Conservation (phyloP, 1,140 invertebrate genomes). For the Lepidotrigona ventralis region DNA sequence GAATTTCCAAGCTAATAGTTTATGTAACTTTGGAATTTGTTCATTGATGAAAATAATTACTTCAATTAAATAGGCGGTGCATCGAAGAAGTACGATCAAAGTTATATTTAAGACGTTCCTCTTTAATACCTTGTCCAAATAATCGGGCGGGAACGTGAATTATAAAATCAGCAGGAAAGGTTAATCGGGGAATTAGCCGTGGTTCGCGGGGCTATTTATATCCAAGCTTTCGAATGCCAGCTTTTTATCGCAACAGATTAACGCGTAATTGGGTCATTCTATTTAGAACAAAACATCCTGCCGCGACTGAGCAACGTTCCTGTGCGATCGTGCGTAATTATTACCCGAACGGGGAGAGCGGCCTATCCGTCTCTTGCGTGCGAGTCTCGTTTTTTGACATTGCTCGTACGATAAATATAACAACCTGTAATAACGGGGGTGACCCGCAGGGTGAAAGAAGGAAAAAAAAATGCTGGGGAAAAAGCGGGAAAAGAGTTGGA, state of each 20-base stretch:
- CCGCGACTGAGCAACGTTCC: not conserved
- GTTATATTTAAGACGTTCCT: not conserved
- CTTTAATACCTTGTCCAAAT: not conserved
- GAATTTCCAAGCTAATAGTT: too few species aligned
- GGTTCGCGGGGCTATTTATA: slow-evolving; percentile 10
- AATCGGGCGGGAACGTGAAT: not conserved
- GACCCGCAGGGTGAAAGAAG: too few species aligned
- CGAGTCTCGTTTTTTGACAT: not conserved
- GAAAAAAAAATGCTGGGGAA: too few species aligned
- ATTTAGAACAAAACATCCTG: slow-evolving; percentile 35
- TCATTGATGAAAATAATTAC: too few species aligned
- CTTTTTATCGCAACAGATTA: slow-evolving; percentile 24
- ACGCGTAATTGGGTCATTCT: slow-evolving; percentile 28
- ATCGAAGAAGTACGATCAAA: too few species aligned
- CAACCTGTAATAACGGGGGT: too few species aligned
- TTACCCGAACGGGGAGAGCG: not conserved
- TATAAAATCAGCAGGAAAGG: slow-evolving; percentile 8
- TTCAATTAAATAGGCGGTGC: too few species aligned
- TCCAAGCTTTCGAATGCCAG: slow-evolving; percentile 1
- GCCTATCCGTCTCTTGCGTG: too few species aligned
- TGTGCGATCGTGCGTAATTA: slow-evolving; percentile 9
- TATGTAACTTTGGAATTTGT: too few species aligned
- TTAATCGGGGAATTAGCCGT: slow-evolving; percentile 28
- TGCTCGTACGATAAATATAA: too few species aligned
- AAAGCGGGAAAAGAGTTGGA: too few species aligned